phyloP scores from a whole-genome alignment of 2,113 vertebrate genomes.

The Oryzias celebensis region DNA sequence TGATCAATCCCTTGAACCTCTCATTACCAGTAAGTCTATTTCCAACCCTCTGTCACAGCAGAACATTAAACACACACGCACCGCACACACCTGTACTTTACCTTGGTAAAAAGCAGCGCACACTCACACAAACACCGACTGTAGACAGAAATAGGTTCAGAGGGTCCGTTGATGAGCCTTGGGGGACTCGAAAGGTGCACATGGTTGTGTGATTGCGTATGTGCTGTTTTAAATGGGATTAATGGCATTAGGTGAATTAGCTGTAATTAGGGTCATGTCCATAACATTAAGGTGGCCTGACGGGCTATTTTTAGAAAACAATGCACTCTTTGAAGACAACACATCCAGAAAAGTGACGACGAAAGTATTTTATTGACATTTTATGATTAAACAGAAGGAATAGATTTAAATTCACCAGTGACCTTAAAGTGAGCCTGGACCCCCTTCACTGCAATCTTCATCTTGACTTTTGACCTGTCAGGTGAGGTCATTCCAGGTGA shows the following conservation, averaged over 20 bases:
- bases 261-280: slow-evolving; percentile 57
- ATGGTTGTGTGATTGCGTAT: slow-evolving; percentile 9
- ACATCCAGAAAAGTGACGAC: background rate
- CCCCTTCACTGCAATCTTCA: background rate
- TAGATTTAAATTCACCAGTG: too few relatives aligned
- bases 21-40: slow-evolving; percentile 61
- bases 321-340: background rate
- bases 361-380: background rate
- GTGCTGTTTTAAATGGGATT: slow-evolving; percentile 60
- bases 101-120: slow-evolving; percentile 26
- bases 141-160: slow-evolving; percentile 47
- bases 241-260: slow-evolving; percentile 64
- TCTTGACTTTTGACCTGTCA: slow-evolving; percentile 22
- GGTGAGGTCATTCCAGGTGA: slow-evolving; percentile 36
- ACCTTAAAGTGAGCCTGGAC: background rate
- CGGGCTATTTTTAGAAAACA: slow-evolving; percentile 51
- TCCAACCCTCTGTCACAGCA: slow-evolving; percentile 35
- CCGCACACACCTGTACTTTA: slow-evolving; percentile 9
- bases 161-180: slow-evolving; percentile 47
- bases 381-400: too few relatives aligned
- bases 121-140: background rate
- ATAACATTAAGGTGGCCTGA: slow-evolving; percentile 49
- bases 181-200: slow-evolving; percentile 10
- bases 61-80: slow-evolving; percentile 25
- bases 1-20: slow-evolving; percentile 58